Percentiles rank a stretch among this genome's conserved stretches.
These are phyloP conservation scores for Caenorhabditis wallacei DNA, from an alignment of 2,888 invertebrate species.

Conservation along the genomic window DNA sequence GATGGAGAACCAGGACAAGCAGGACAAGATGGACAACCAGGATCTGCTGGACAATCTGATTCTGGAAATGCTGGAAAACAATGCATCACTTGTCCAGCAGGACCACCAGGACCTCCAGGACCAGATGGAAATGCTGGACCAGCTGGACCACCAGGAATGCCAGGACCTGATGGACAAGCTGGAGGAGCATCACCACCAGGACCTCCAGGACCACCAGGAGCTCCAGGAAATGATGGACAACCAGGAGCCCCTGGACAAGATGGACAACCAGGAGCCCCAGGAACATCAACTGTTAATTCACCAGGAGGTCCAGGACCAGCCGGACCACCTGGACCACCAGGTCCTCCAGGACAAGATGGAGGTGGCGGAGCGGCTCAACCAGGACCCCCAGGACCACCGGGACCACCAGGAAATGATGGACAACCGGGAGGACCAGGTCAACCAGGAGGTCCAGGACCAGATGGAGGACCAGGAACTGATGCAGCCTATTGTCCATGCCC, in stretches of 20 bases:
- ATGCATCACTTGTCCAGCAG: conserved; percentile 67
- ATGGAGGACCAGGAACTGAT: conserved; percentile 63
- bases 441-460: conserved; percentile 59
- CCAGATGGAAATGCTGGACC: conserved; percentile 62
- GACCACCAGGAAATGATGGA: conserved; percentile 66
- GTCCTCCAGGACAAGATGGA: conserved; percentile 57
- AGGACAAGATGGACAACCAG: conserved; percentile 57
- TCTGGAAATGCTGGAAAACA: conserved; percentile 19
- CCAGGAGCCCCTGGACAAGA: conserved; percentile 64
- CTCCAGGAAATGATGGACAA: conserved; percentile 62
- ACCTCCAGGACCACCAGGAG: conserved; percentile 66
- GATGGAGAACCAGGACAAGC: conserved; percentile 57
- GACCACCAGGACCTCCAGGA: conserved; percentile 67
- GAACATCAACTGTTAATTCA: conserved; percentile 37
- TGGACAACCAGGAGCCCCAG: conserved; percentile 60
- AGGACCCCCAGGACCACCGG: conserved; percentile 74
- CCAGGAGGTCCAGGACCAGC: conserved; percentile 63
- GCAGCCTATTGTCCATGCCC: conserved; percentile 69
- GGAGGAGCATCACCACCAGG: conserved; percentile 50
- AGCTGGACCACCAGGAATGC: conserved; percentile 56
- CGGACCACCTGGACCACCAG: conserved; percentile 64
- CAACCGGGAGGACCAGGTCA: conserved; percentile 60
- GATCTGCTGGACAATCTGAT: conserved; percentile 60
- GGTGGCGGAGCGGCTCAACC: conserved; percentile 58
- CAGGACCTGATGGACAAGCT: conserved; percentile 61